Conservation (phyloP, 2,797 vertebrate genomes). For the Sarcophilus harrisii region DNA sequence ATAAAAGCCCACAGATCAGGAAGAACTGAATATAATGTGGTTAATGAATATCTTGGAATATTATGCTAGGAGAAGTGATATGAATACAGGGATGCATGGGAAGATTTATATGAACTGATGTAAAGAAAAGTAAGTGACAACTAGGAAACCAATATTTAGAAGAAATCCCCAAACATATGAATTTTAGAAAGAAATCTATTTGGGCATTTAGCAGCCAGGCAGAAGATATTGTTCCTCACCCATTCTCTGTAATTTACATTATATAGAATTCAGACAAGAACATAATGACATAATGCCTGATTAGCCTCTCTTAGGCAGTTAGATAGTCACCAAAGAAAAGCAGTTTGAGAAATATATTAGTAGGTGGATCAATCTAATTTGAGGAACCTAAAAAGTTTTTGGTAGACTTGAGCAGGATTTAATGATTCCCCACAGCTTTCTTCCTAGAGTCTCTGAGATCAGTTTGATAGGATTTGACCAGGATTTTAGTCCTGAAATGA, state of each 20-base stretch:
- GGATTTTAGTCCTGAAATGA: neutral
- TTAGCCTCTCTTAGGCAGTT: neutral
- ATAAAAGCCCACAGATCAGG: neutral
- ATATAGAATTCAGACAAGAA: neutral
- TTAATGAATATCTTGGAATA: neutral
- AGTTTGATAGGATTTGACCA: neutral
- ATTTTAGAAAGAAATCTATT: neutral
- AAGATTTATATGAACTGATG: neutral
- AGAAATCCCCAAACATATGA: neutral
- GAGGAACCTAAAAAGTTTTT: neutral
- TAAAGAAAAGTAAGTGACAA: neutral
- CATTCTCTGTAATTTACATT: neutral
- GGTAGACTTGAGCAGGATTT: neutral
- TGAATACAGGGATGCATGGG: neutral
- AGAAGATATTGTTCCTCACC: neutral
- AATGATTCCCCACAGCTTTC: neutral
- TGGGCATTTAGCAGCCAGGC: neutral
- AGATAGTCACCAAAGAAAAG: neutral
- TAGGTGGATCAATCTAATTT: neutral
- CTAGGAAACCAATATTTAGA: neutral
- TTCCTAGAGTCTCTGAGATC: neutral
- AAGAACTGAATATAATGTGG: neutral
- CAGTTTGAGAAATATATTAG: neutral
- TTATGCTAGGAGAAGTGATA: neutral
- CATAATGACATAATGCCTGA: neutral